These are phyloP conservation scores for Eutrigla gurnardus DNA, from an alignment of 2,797 vertebrate genomes.

Conservation along the genomic window DNA sequence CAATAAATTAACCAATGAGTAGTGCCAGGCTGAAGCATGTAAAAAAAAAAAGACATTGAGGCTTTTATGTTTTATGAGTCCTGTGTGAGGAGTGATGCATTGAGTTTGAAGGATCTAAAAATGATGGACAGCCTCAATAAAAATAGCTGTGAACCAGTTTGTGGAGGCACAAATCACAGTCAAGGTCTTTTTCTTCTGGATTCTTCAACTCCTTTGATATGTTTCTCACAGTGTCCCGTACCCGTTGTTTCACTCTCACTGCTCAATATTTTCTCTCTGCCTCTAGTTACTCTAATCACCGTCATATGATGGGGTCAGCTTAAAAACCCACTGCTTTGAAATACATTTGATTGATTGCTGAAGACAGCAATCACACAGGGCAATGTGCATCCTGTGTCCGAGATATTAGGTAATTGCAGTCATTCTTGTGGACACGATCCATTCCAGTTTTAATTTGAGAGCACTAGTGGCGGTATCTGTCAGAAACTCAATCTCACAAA, in stretches of 20 bases:
- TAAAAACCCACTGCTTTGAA: conserved; percentile 31
- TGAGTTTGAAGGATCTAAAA: conserved; percentile 58
- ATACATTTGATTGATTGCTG: conserved; percentile 43
- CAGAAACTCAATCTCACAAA: conserved; percentile 61
- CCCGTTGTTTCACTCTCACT: conserved; percentile 25
- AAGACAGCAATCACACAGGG: conserved; percentile 43
- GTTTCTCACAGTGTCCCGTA: conserved; percentile 23
- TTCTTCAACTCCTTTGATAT: conserved; percentile 62
- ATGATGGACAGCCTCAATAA: conserved; percentile 74
- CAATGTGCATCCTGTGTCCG: conserved; percentile 23
- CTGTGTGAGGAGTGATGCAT: conserved; percentile 67
- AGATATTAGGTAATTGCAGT: conserved; percentile 43
- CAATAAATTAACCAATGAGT: conserved; percentile 63
- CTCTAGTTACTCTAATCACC: conserved; percentile 29
- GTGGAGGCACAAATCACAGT: conserved; percentile 69
- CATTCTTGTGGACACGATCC: conserved; percentile 34
- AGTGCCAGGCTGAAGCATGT: conserved; percentile 56
- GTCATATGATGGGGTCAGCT: conserved; percentile 34
- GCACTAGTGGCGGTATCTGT: conserved; percentile 43
- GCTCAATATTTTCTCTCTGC: conserved; percentile 29
- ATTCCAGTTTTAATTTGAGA: conserved; percentile 52
- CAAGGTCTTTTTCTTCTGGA: conserved; percentile 44
- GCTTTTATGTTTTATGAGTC: conserved; percentile 76
- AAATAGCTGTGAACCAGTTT: conserved; percentile 58
- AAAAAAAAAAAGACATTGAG: conserved; percentile 46